Evolutionary conservation across 2,888 invertebrate genomes (phyloP).

Genomic region (Campoletis raptor): DNA sequence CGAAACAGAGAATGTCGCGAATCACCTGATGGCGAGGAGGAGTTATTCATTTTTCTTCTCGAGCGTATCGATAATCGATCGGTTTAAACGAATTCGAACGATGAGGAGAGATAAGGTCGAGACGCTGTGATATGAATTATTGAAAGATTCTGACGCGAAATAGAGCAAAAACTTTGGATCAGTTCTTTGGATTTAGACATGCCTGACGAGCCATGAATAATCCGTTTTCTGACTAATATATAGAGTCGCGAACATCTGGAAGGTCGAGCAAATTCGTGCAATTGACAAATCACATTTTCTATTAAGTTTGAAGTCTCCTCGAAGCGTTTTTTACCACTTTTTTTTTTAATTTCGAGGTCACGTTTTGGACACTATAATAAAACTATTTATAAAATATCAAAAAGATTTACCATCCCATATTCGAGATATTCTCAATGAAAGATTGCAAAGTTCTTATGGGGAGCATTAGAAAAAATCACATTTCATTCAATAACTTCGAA

Average conservation of each 20-base stretch:
- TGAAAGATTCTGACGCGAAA: slow-evolving; percentile 35
- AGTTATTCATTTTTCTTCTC: slow-evolving; percentile 21
- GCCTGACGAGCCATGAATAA: slow-evolving; percentile 53
- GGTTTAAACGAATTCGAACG: background rate
- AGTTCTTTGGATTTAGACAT: slow-evolving; percentile 20
- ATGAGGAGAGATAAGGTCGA: slow-evolving; percentile 49
- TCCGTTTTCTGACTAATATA: slow-evolving; percentile 24
- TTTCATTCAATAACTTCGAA: no score
- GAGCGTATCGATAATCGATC: slow-evolving; percentile 55
- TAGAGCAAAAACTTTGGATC: slow-evolving; percentile 47
- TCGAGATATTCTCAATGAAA: no score
- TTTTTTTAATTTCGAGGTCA: no score
- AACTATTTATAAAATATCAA: no score
- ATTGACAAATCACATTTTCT: slow-evolving; percentile 56
- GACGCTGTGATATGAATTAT: slow-evolving; percentile 63
- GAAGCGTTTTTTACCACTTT: no score
- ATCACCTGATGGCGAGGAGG: background rate
- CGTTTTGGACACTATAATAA: no score
- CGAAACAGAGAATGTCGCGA: slow-evolving; percentile 50
- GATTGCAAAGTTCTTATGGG: no score
- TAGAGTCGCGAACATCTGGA: slow-evolving; percentile 20
- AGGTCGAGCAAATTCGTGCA: slow-evolving; percentile 35
- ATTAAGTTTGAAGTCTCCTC: no score
- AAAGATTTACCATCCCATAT: no score
- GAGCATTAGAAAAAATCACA: no score